Conservation (phyloP, 2,113 vertebrate species). For the Peromyscus polionotus region DNA sequence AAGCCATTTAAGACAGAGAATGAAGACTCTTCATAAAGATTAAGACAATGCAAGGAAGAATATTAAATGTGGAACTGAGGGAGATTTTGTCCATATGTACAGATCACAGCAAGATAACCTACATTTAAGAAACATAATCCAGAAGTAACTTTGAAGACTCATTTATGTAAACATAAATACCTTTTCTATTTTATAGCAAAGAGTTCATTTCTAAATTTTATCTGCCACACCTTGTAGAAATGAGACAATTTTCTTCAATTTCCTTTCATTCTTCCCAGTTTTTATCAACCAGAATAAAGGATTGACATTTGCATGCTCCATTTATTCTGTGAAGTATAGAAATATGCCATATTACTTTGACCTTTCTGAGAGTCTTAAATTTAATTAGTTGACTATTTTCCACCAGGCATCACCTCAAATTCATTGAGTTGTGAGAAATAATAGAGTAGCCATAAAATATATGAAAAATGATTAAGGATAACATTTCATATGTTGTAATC, state of each 20-base stretch:
- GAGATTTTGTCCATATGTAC: not conserved
- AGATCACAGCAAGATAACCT: not conserved
- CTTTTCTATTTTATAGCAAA: not conserved
- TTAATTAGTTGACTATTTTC: constrained; percentile 74
- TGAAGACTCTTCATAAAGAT: not conserved
- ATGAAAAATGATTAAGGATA: constrained; percentile 63
- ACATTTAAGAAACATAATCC: not conserved
- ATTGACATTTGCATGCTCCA: constrained; percentile 56
- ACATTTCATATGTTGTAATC: constrained; percentile 67
- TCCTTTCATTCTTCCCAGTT: constrained; percentile 35
- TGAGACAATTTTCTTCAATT: constrained; percentile 56
- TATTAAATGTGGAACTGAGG: not conserved
- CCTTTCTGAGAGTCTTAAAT: constrained; percentile 76
- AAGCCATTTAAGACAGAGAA: not conserved
- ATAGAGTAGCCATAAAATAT: constrained; percentile 70
- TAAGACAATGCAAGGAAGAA: not conserved
- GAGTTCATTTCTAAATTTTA: constrained; percentile 40
- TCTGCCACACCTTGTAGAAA: constrained; percentile 4
- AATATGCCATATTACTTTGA: constrained; percentile 72
- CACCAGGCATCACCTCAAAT: constrained; percentile 51
- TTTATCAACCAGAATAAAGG: constrained; percentile 53
- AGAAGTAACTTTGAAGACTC: not conserved
- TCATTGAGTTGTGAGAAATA: constrained; percentile 67
- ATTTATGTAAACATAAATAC: not conserved
- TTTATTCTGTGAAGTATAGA: constrained; percentile 69